Evolutionary conservation across 2,113 vertebrate genomes (phyloP).

Genomic region (Ceyx margarethae): DNA sequence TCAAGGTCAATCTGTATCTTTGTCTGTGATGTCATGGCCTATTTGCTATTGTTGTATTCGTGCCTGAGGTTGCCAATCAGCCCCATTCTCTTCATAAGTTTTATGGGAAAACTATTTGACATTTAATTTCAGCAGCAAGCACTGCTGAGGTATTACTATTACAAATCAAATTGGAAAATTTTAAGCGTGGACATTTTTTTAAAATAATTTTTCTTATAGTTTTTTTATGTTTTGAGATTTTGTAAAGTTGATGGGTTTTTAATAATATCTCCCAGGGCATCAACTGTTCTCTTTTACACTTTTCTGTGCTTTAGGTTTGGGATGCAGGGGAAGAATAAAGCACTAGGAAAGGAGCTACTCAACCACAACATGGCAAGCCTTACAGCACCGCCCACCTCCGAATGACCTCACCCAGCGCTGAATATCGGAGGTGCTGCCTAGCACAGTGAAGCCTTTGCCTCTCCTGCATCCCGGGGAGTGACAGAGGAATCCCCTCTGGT

Average conservation of each 20-base stretch:
- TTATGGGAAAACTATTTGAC: not conserved
- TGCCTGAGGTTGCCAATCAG: not conserved
- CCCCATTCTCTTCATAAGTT: not conserved
- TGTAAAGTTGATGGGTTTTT: not conserved
- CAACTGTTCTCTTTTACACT: not conserved
- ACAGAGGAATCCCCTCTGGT: not conserved
- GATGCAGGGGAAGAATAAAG: not conserved
- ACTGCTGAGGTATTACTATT: not conserved
- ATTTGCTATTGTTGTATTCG: not conserved
- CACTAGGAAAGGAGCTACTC: not conserved
- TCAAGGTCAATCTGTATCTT: not conserved
- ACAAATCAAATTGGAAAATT: not conserved
- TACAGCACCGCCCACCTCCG: not conserved
- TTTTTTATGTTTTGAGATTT: not conserved
- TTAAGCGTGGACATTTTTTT: not conserved
- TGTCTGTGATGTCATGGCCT: not conserved
- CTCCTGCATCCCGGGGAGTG: fast-evolving
- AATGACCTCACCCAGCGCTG: not conserved
- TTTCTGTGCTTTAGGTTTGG: not conserved
- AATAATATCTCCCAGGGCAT: not conserved
- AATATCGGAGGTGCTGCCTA: not conserved
- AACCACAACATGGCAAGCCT: not conserved
- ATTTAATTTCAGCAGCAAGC: not conserved
- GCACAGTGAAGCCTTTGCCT: not conserved
- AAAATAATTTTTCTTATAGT: not conserved